A percentile compares a stretch with the other conserved stretches of the same genome.
These are phyloP conservation scores for Venturia canescens DNA, from an alignment of 1,140 invertebrate genomes.

Conservation along the genomic window DNA sequence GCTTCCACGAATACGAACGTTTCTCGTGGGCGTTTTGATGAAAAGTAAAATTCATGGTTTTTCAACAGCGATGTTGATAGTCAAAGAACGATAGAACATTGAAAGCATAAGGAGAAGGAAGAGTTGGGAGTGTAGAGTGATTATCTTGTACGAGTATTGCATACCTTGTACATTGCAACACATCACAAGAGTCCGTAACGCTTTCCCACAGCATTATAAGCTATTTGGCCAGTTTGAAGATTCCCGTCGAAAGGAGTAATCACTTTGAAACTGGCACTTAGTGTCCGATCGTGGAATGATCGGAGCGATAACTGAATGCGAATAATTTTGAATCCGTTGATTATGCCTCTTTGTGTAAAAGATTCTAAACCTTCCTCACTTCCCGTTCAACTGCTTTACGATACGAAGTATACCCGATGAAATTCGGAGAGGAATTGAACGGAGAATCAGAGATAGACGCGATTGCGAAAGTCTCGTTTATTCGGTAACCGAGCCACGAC, in stretches of 20 bases:
- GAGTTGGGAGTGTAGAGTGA: not conserved
- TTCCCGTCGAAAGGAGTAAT: not conserved
- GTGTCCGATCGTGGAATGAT: not conserved
- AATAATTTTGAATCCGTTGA: not conserved
- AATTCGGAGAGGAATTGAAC: not conserved
- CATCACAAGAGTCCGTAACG: constrained; percentile 65
- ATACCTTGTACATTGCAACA: constrained; percentile 72
- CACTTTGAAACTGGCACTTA: constrained; percentile 18
- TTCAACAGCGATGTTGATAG: no score
- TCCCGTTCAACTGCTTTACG: not conserved
- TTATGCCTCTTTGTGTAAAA: no score
- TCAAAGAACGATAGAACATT: no score
- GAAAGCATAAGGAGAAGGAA: not conserved
- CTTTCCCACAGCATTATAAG: constrained; percentile 63
- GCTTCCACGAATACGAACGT: no score
- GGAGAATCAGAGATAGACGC: not conserved
- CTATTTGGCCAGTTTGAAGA: not conserved
- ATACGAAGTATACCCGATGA: constrained; percentile 4
- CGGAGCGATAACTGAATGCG: not conserved
- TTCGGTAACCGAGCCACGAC: constrained; percentile 14
- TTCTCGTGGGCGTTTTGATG: no score
- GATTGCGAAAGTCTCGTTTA: constrained; percentile 10
- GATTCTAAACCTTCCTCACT: no score
- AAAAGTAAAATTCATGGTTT: no score
- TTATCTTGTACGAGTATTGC: constrained; percentile 43